Evolutionary conservation across 2,797 vertebrate species (phyloP), one percentile per base, ranked within the genome.

Genomic region (Leuciscus waleckii): DNA sequence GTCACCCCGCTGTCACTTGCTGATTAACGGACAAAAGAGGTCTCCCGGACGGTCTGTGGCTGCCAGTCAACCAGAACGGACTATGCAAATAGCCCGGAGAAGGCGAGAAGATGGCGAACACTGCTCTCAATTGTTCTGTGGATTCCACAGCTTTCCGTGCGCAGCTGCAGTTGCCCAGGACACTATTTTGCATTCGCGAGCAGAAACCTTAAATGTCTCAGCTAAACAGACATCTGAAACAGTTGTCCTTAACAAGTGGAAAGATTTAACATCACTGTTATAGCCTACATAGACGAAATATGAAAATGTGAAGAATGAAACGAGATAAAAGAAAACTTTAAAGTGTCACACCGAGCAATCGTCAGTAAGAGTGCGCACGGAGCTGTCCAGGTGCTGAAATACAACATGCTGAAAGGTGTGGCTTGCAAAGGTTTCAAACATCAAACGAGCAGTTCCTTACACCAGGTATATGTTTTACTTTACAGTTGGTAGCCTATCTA

Each of bases 51-150:
- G 88, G 92, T 90, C 93, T 93, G 90, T 91, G 93, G 93, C 91
- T 94, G 94, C 93, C 94, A 96, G 85, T 96, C 96, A 96, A 93
- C 94, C 96, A 95, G 94, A 96, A 96, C 95, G 92, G 94, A 93
- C 95, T 95, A 95, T 96, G 96, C 95, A 95, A 97, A 96, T 96
- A 92, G 56, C 81, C 83, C 89, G 87, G 92, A 93, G 90, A 94
- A 93, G 92, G 93, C 94, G 90, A 92, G 93, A 92, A 90, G 90
- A 91, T 89, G 89, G 92, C 92, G 91, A 96, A 96, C 96, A 96
- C 92, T 93, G 93, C 93, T 86, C 87, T 89, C 93, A 93, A 95
- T 96, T 97, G 96, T 97, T 94, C 90, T 43, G 83, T 86, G 89
- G 83, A 86, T 95, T 96, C 95, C 94, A 95, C 94, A 95, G 94